phyloP scores from a whole-genome alignment of 2,797 vertebrate genomes.

The Myotis findleyi region DNA sequence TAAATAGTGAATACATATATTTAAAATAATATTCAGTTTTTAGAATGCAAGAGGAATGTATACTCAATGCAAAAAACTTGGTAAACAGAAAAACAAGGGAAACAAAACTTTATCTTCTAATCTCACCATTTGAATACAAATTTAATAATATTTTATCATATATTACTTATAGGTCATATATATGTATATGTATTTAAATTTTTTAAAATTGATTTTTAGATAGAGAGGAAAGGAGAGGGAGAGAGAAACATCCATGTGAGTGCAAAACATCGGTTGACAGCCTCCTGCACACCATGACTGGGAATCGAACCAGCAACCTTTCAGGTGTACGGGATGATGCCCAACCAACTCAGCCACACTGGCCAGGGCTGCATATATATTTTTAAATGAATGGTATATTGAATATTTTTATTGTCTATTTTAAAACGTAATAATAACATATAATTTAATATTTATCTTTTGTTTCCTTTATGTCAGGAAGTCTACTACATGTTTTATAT shows the following conservation, averaged over 20 bases:
- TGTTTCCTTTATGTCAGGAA: not conserved
- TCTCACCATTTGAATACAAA: not conserved
- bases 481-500: not conserved
- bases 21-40: conserved; percentile 9
- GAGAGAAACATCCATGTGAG: not conserved
- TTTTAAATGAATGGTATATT: not conserved
- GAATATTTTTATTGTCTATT: not conserved
- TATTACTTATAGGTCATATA: not conserved
- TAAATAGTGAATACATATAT: conserved; percentile 9
- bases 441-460: not conserved
- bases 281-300: not conserved
- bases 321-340: not conserved
- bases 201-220: not conserved
- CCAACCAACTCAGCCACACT: not conserved
- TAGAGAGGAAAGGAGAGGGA: not conserved
- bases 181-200: not conserved
- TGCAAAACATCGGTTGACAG: not conserved
- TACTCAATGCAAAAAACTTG: not conserved
- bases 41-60: not conserved
- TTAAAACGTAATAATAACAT: not conserved
- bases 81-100: not conserved
- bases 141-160: not conserved
- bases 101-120: not conserved
- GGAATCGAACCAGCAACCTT: not conserved
- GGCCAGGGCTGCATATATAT: not conserved